These are phyloP conservation scores for Alexandromys oeconomus DNA, from an alignment of 2,797 vertebrate genomes.

Conservation along the genomic window DNA sequence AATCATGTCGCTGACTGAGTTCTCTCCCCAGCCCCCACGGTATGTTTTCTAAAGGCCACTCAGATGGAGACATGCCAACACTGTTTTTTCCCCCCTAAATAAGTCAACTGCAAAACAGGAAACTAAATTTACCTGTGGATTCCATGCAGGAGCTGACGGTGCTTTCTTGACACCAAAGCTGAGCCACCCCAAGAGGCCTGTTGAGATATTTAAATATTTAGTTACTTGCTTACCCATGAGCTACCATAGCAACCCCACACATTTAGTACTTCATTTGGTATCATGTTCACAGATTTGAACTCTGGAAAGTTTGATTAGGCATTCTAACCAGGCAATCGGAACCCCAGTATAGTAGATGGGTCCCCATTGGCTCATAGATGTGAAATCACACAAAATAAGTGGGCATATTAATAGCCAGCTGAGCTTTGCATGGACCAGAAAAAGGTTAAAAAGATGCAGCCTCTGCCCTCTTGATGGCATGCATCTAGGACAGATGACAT, in stretches of 20 bases:
- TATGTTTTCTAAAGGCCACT: slow-evolving; percentile 34
- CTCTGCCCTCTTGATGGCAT: neutral
- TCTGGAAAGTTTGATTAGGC: neutral
- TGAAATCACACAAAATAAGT: neutral
- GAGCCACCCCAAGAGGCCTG: slow-evolving; percentile 95
- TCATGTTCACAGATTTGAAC: neutral
- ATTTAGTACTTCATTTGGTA: neutral
- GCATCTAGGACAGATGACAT: neutral
- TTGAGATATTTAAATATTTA: slow-evolving; percentile 77
- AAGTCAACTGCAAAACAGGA: neutral
- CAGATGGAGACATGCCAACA: neutral
- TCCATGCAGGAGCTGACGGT: slow-evolving; percentile 89
- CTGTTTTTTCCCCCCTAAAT: neutral
- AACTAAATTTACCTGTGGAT: slow-evolving; percentile 90
- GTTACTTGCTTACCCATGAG: neutral
- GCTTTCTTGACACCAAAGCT: slow-evolving; percentile 91
- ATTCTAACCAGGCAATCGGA: neutral
- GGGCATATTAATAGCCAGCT: neutral
- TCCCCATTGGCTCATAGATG: neutral
- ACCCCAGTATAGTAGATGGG: neutral
- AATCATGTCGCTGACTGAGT: neutral
- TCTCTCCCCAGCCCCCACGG: neutral
- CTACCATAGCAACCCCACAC: neutral
- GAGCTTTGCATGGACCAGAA: neutral
- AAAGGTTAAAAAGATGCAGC: neutral